phyloP scores from a whole-genome alignment of 2,888 invertebrate species.

The Parapristionchus giblindavisi region DNA sequence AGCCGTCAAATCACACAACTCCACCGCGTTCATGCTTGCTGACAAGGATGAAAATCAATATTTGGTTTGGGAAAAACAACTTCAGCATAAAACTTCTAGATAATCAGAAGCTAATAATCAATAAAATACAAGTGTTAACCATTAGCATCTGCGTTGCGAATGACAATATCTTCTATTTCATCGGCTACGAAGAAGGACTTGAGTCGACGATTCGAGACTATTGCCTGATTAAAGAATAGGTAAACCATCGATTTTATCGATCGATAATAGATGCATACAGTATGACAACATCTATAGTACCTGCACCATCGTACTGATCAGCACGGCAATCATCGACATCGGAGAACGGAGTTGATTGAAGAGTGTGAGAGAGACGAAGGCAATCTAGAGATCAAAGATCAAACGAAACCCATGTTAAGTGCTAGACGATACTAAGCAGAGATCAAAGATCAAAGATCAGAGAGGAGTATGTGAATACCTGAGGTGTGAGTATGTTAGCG shows the following conservation, averaged over 20 bases:
- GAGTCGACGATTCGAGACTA: conserved; percentile 65
- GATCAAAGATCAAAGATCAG: not conserved
- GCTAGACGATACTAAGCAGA: not conserved
- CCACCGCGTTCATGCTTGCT: no score
- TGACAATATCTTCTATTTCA: conserved; percentile 53
- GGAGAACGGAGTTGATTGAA: conserved; percentile 97
- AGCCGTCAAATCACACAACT: no score
- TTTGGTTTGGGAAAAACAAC: no score
- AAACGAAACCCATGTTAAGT: not conserved
- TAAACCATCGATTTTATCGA: no score
- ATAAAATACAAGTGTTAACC: not conserved
- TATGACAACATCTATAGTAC: no score
- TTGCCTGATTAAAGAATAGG: conserved; percentile 53
- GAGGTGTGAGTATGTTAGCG: conserved; percentile 57
- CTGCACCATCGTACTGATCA: conserved; percentile 63
- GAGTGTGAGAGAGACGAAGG: conserved; percentile 94
- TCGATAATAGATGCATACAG: no score
- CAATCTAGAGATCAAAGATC: conserved; percentile 76
- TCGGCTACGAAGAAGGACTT: conserved; percentile 64
- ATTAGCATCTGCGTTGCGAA: not conserved
- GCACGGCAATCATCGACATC: conserved; percentile 83
- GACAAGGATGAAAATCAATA: no score
- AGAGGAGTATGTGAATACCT: conserved; percentile 34
- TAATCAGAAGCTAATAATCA: no score
- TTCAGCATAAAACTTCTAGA: no score